phyloP scores from a whole-genome alignment of 2,888 invertebrate species.

The Adineta ricciae region DNA sequence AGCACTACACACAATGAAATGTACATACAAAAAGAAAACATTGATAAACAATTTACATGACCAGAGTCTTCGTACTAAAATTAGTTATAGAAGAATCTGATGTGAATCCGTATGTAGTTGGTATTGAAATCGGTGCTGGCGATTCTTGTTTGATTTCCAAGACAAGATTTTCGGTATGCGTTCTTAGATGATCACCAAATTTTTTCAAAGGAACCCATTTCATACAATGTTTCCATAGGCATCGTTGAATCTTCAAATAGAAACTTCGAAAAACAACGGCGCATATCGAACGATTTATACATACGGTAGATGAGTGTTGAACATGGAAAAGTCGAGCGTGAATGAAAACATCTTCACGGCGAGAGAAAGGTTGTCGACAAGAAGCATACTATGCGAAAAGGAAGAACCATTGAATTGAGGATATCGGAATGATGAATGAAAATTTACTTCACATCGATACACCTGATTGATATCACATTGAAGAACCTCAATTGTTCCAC shows the following conservation, averaged over 20 bases:
- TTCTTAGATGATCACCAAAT: constrained; percentile 3
- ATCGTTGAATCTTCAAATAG: neutral
- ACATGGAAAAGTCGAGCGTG: constrained; percentile 15
- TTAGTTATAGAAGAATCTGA: neutral
- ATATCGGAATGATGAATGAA: neutral
- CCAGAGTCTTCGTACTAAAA: neutral
- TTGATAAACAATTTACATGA: neutral
- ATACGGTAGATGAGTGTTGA: neutral
- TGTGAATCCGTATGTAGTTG: neutral
- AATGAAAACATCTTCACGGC: constrained; percentile 1
- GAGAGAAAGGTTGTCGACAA: constrained; percentile 14
- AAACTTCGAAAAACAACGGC: no score
- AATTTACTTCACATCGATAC: neutral
- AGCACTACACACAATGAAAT: neutral
- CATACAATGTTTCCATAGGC: constrained; percentile 14
- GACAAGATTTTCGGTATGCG: neutral
- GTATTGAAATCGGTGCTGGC: neutral
- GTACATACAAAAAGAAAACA: neutral
- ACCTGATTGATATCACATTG: constrained; percentile 20
- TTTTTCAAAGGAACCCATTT: constrained; percentile 17
- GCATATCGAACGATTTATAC: neutral
- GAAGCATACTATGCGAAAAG: neutral
- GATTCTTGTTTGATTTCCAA: constrained; percentile 1
- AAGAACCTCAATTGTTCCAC: neutral
- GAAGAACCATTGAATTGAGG: neutral